Evolutionary conservation across 2,888 invertebrate genomes (phyloP), one percentile per base, ranked within the genome.

Genomic region (Unio pictorum): DNA sequence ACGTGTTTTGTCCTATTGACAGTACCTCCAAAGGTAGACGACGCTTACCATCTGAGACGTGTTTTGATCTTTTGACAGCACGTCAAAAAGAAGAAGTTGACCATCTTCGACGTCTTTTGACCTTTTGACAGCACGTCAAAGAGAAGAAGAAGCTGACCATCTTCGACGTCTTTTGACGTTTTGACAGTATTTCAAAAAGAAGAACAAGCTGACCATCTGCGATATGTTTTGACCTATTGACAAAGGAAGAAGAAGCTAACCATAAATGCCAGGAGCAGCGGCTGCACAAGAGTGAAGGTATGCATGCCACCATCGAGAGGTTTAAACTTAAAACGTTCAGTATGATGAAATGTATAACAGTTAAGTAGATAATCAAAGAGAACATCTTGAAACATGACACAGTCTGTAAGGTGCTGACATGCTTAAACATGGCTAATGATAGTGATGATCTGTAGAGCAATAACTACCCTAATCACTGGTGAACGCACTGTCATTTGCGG

Each of bases 251-350:
- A 30, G 57, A 68, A 55, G 55, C 66, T 23, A 67, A 34, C 66
- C 20, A 59, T 28, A 18, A 54, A 18, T 58, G 26, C 28, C 55
- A n/a, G 26, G 18, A 59, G n/a, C 45, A 57, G 45, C 18, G 61
- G 26, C 28, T 61, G 34, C 23, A 67, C 26, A 68, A 57, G 62
- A 57, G 34, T 7, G 34, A 34, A 7, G 34, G 7, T 34, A 7
- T 61, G n/a, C 69, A 78, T 73, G 78, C 78, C 54, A 62, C 68
- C 23, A 57, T 78, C 60, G 64, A 71, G 58, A 75, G 61, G 57
- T 66, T 70, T 3, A 70, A 74, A n/a, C 63, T 80, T 64, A 75
- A 80, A 45, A 78, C 68, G 28, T 74, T 75, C 66, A 71, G 64
- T 55, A 55, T 73, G 62, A 34, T 74, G 17, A 57, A n/a, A 20